phyloP scores from a whole-genome alignment of 2,113 vertebrate genomes.

The Melanerpes aurifrons region DNA sequence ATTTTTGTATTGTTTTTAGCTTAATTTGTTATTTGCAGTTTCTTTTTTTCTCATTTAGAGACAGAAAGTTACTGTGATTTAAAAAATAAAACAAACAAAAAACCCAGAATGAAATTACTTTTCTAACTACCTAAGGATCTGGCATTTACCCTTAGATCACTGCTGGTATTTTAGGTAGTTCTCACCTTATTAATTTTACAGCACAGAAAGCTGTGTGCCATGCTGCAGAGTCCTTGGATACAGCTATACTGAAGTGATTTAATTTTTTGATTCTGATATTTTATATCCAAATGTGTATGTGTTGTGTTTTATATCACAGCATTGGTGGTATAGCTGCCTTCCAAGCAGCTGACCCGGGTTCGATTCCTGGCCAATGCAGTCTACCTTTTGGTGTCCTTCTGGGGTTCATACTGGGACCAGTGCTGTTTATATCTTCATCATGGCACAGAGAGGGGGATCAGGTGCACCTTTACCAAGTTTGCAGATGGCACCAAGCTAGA shows the following conservation, averaged over 20 bases:
- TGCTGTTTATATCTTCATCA: no score
- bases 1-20: neutral
- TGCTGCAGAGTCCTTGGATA: neutral
- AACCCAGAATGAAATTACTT: neutral
- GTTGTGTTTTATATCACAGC: neutral
- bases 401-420: no score
- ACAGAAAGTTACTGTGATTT: neutral
- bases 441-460: no score
- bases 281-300: no score
- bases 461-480: no score
- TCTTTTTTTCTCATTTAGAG: neutral
- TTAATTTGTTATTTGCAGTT: neutral
- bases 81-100: neutral
- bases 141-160: neutral
- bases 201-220: neutral
- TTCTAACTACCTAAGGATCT: neutral
- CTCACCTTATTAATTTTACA: neutral
- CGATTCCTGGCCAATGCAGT: slow-evolving; percentile 63
- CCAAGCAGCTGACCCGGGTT: slow-evolving; percentile 78
- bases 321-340: slow-evolving; percentile 84
- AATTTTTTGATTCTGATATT: neutral
- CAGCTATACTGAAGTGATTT: neutral
- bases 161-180: neutral
- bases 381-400: no score
- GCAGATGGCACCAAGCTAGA: neutral